phyloP scores from a whole-genome alignment of 2,797 vertebrate species.

The Setipinna tenuifilis region DNA sequence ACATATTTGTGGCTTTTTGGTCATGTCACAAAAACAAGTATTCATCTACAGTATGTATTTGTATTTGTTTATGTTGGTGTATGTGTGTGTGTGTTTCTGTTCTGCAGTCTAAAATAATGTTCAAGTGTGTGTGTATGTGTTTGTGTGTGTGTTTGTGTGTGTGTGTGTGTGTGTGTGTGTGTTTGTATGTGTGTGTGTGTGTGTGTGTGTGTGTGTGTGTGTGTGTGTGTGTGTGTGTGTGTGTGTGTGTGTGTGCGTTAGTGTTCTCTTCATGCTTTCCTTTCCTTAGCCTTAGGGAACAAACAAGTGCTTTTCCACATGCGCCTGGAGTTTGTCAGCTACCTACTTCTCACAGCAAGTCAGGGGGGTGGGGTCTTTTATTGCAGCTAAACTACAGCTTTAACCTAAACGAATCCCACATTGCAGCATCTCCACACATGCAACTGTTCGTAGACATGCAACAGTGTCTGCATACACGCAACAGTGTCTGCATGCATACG shows the following conservation, averaged over 20 bases:
- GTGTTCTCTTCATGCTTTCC: background rate
- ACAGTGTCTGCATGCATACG: too few relatives aligned
- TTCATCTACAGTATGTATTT: too few relatives aligned
- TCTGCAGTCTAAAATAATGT: too few relatives aligned
- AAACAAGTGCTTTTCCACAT: constrained; percentile 5
- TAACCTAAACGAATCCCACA: background rate
- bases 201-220: background rate
- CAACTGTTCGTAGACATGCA: too few relatives aligned
- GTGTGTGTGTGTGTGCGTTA: background rate
- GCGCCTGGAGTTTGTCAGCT: background rate
- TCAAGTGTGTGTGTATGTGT: background rate
- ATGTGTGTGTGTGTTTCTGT: background rate
- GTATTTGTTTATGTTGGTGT: too few relatives aligned
- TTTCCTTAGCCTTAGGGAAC: too few relatives aligned
- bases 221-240: background rate
- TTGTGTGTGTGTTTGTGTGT: background rate
- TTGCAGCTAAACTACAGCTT: background rate
- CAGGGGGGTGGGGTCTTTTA: background rate
- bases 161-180: background rate
- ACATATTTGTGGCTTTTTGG: too few relatives aligned
- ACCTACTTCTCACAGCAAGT: background rate
- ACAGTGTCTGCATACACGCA: too few relatives aligned
- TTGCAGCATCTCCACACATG: too few relatives aligned
- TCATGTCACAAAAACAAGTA: too few relatives aligned
- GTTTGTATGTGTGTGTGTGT: too few relatives aligned